Evolutionary conservation across 2,888 invertebrate genomes (phyloP), one percentile per base, ranked within the genome.

Genomic region (Siphlonurus alternatus): DNA sequence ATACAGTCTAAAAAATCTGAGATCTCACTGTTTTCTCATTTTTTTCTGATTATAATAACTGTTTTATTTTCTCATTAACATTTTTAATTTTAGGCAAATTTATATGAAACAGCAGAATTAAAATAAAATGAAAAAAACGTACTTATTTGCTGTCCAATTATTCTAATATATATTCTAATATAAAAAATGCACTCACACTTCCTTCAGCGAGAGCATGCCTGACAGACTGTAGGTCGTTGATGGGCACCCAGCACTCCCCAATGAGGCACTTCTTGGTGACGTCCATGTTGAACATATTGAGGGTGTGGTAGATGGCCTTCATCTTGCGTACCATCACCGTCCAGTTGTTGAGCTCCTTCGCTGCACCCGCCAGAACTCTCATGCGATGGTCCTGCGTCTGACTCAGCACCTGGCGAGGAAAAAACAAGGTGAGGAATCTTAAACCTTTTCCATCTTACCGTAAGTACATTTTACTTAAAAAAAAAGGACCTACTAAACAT

Each of bases 301-400:
- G 80, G 0, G 90, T 93, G 74, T 94, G 92, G 76, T 94, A 96
- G 72, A 95, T 93, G 1, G 94, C 93, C 74, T 96, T 96, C 80
- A 92, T 90, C 73, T 91, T 91, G 22, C 87, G 80, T 18, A 92
- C 91, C 74, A 88, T 90, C 61, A 91, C 83, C 76, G 85, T 85
- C 93, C 93, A 94, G 63, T 88, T 88, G 72, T 89, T 89, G 69
- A 94, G 80, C 74, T 93, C 90, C 70, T 89, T 86, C 1, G 92
- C 91, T 1, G 93, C 93, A 68, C 88, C 88, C 0, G 88, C 83
- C 51, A 94, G 78, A 0, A 94, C 90, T 18, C 92, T 78, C 69
- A 90, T 88, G 62, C 92, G 81, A 74, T 94, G 93, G 72, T 94
- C 90, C 73, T 89, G 87, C 0, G 93, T 93, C 78, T 93, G 91